Conservation (phyloP, 2,797 vertebrate species). For the Microchirus variegatus region DNA sequence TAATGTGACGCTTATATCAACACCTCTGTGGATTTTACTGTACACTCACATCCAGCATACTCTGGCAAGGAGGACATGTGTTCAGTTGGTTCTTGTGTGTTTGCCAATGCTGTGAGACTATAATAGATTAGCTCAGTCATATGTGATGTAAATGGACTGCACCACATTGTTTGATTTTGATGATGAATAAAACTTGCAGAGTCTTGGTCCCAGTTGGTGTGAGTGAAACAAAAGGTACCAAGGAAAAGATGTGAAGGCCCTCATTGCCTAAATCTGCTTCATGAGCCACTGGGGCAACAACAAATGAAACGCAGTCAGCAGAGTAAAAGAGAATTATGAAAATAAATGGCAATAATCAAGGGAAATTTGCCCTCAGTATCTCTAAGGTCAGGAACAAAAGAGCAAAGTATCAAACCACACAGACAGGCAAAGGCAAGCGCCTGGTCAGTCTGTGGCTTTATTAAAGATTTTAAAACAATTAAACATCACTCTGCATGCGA, state of each 20-base stretch:
- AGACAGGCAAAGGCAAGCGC: too few species aligned
- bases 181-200: slow-evolving; percentile 37
- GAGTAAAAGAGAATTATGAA: too few species aligned
- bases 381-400: too few species aligned
- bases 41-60: slow-evolving; percentile 17
- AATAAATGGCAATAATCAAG: too few species aligned
- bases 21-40: slow-evolving; percentile 16
- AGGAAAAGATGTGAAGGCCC: slow-evolving; percentile 17
- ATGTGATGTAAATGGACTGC: slow-evolving; percentile 51
- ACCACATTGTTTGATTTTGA: slow-evolving; percentile 42
- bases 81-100: slow-evolving; percentile 30
- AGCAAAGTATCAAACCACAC: too few species aligned
- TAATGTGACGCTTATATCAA: slow-evolving; percentile 21
- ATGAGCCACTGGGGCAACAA: slow-evolving; percentile 24
- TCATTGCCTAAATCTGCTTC: slow-evolving; percentile 21
- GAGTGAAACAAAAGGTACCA: slow-evolving; percentile 15
- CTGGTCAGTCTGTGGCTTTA: too few species aligned
- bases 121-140: slow-evolving; percentile 63
- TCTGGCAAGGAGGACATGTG: slow-evolving; percentile 32
- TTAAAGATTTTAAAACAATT: too few species aligned
- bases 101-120: slow-evolving; percentile 49
- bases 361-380: too few species aligned
- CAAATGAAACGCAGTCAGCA: slow-evolving; percentile 10
- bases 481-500: too few species aligned
- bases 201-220: slow-evolving; percentile 38